Evolutionary conservation across 2,113 vertebrate species (phyloP), one percentile per base, ranked within the genome.

Genomic region (Garra rufa): DNA sequence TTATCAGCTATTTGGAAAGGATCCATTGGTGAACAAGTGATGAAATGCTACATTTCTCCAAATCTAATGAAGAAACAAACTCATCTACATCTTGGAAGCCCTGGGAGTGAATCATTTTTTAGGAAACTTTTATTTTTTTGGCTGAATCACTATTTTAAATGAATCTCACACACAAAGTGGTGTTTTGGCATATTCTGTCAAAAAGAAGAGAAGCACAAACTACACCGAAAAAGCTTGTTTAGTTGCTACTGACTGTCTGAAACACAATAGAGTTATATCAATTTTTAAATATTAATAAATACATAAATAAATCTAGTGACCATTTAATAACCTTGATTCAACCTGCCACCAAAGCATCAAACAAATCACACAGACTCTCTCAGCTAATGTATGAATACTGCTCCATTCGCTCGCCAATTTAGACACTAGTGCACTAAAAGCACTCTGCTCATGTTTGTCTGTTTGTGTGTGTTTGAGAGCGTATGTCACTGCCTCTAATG

Each of bases 401-500:
- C 6, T 67, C 9, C 44, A 34, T 69, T 50, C 79, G 9, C 19
- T 69, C 55, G 4, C 24, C 46, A 76, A 76, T 59, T 24, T n/a
- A 76, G 6, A 26, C 46, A 2, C 46, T 6, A 14, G 30, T 41
- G 46, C 79, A 55, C 46, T 67, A n/a, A 80, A 65, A 52, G 61
- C 44, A 7, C 38, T 80, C 8, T 21, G 41, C 26, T 6, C 4
- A 0, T 46, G n/a, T 50, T 5, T 57, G 21, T 41, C 17, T 38
- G 28, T 81, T 26, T 65, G 57, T 48, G 38, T 48, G 5, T 26
- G 19, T 34, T 24, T 43, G 24, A 57, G 82, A 34, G 44, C 17
- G 83, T 21, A 65, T 46, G 61, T 46, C 57, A 41, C 26, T 92
- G 94, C 90, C 94, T 93, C 92, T 95, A 91, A 89, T 92, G 93